Evolutionary conservation across 2,113 vertebrate genomes (phyloP).

Genomic region (Miniopterus natalensis): DNA sequence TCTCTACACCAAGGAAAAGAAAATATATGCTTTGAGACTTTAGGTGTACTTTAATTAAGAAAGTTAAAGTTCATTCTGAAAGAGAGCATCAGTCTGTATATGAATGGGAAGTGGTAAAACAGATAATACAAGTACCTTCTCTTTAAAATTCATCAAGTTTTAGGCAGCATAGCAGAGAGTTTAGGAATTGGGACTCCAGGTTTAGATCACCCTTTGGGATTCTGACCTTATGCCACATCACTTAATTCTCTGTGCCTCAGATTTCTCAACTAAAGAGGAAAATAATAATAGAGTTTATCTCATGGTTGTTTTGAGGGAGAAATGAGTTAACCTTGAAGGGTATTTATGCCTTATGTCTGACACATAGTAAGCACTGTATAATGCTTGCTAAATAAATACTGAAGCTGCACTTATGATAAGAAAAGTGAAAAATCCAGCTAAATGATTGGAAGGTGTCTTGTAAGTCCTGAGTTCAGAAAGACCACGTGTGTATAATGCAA

Average conservation of each 20-base stretch:
- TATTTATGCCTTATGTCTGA: neutral
- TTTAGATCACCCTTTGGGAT: neutral
- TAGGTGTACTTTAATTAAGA: neutral
- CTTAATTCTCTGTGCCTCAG: neutral
- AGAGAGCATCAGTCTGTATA: neutral
- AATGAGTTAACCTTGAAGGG: neutral
- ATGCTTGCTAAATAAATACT: neutral
- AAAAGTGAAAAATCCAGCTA: neutral
- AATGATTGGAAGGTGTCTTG: neutral
- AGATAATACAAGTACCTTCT: neutral
- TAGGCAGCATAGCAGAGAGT: neutral
- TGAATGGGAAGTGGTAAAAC: neutral
- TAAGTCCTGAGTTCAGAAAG: neutral
- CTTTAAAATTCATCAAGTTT: neutral
- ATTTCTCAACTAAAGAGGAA: neutral
- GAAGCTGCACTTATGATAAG: neutral
- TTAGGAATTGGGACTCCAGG: neutral
- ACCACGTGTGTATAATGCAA: neutral
- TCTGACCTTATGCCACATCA: rapidly evolving
- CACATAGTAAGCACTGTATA: neutral
- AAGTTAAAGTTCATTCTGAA: neutral
- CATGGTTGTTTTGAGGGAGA: neutral
- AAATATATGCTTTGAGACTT: neutral
- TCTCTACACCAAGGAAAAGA: neutral
- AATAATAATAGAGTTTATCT: neutral